phyloP scores from a whole-genome alignment of 2,888 invertebrate species.

The Acleris emargana region DNA sequence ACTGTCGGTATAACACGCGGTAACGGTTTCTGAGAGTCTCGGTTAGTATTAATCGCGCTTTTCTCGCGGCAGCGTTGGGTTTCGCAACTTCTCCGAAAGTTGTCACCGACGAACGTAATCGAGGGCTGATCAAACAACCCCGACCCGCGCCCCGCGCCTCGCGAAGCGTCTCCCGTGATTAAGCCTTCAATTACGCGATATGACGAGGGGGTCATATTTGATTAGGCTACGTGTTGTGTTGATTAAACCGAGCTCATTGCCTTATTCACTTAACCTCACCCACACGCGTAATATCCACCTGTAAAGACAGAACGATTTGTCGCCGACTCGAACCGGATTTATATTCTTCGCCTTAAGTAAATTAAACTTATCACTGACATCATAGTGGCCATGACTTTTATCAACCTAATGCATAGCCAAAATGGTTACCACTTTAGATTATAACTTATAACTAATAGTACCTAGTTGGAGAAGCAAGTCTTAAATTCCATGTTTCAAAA shows the following conservation, averaged over 20 bases:
- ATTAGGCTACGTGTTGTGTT: slow-evolving; percentile 81
- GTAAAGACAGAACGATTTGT: slow-evolving; percentile 45
- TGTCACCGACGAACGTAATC: slow-evolving; percentile 61
- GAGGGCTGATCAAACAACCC: slow-evolving; percentile 71
- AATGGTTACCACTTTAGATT: background rate
- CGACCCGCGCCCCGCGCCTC: slow-evolving; percentile 53
- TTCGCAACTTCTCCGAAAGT: slow-evolving; percentile 52
- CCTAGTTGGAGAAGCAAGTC: background rate
- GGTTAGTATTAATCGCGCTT: slow-evolving; percentile 38
- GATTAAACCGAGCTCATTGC: slow-evolving; percentile 82
- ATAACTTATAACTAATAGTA: slow-evolving; percentile 3
- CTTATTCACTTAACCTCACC: slow-evolving; percentile 72
- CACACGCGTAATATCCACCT: slow-evolving; percentile 57
- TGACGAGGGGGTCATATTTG: slow-evolving; percentile 81
- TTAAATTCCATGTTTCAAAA: background rate
- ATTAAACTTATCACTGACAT: slow-evolving; percentile 59
- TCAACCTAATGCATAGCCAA: slow-evolving; percentile 45
- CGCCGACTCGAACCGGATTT: slow-evolving; percentile 57
- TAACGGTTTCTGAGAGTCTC: too few species aligned
- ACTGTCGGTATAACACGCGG: too few species aligned
- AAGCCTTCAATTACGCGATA: slow-evolving; percentile 81
- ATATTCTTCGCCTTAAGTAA: slow-evolving; percentile 48
- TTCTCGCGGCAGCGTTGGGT: slow-evolving; percentile 43
- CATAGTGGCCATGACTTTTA: slow-evolving; percentile 62
- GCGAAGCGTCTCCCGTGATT: slow-evolving; percentile 76